These are phyloP conservation scores for Catocala fraxini DNA, from an alignment of 2,888 invertebrate species.

Conservation along the genomic window DNA sequence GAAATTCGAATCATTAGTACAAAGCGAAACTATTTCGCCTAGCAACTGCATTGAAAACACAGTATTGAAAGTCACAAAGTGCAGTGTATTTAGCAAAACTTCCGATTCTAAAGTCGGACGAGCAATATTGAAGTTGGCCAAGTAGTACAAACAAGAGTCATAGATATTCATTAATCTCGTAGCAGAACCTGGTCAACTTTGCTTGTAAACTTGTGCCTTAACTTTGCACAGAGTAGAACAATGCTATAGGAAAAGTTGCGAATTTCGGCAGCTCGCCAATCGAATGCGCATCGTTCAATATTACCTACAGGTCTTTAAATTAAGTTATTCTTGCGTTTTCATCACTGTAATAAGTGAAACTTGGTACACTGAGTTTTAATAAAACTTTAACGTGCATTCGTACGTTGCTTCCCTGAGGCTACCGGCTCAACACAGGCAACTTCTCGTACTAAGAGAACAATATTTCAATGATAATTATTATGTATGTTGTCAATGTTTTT, in stretches of 20 bases:
- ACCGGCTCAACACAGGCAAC: conserved; percentile 51
- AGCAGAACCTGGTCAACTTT: conserved; percentile 65
- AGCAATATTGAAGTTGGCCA: conserved; percentile 56
- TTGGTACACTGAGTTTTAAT: conserved; percentile 59
- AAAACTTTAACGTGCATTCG: conserved; percentile 64
- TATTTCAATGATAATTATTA: conserved; percentile 52
- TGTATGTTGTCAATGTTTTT: conserved; percentile 22
- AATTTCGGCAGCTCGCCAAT: conserved; percentile 47
- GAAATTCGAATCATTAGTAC: too few species aligned
- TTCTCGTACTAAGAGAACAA: conserved; percentile 55
- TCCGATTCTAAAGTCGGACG: conserved; percentile 45
- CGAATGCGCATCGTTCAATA: conserved; percentile 6
- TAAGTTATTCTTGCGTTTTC: conserved; percentile 21
- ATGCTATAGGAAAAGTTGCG: conserved; percentile 49
- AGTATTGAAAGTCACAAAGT: conserved; percentile 33
- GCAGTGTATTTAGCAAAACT: conserved; percentile 50
- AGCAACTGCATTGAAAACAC: conserved; percentile 29
- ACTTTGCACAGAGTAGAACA: conserved; percentile 46
- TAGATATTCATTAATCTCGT: conserved; percentile 73
- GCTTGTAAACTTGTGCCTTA: conserved; percentile 58
- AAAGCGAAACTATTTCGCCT: not conserved
- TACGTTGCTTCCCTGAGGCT: conserved; percentile 50
- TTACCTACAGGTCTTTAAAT: not conserved
- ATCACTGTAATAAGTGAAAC: conserved; percentile 49
- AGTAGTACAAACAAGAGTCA: conserved; percentile 62